Percentiles rank a stretch among this genome's conserved stretches.
phyloP scores from a whole-genome alignment of 2,797 vertebrate species.

The Notoglanidium macrostoma region DNA sequence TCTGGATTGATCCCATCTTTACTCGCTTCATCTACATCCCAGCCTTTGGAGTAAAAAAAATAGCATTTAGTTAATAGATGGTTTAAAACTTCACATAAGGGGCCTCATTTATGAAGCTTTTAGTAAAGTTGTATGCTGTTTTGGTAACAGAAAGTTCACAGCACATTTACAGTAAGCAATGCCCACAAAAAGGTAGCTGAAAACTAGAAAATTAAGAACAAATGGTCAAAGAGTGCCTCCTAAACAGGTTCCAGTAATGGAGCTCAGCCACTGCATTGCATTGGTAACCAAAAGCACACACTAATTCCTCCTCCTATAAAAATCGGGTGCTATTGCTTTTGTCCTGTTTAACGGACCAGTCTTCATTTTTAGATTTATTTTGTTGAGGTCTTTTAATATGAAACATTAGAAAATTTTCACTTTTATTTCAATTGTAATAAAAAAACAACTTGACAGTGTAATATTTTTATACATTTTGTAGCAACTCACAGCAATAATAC shows the following conservation, averaged over 20 bases:
- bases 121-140: background rate
- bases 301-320: background rate
- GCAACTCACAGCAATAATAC: background rate
- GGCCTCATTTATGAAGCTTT: background rate
- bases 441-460: background rate
- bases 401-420: background rate
- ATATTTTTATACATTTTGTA: background rate
- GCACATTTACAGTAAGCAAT: background rate
- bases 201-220: background rate
- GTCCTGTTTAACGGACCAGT: background rate
- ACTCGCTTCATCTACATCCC: constrained; percentile 82
- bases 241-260: background rate
- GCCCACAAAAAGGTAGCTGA: background rate
- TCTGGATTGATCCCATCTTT: constrained; percentile 87
- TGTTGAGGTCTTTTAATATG: background rate
- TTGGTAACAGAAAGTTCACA: background rate
- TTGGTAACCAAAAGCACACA: background rate
- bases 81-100: background rate
- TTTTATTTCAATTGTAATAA: background rate
- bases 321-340: no score
- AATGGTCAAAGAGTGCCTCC: background rate
- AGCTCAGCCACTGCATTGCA: background rate
- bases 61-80: background rate
- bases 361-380: background rate
- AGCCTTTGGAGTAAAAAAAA: constrained; percentile 74